Evolutionary conservation across 2,113 vertebrate species (phyloP), one percentile per base, ranked within the genome.

Genomic region (Urocynchramus pylzowi): DNA sequence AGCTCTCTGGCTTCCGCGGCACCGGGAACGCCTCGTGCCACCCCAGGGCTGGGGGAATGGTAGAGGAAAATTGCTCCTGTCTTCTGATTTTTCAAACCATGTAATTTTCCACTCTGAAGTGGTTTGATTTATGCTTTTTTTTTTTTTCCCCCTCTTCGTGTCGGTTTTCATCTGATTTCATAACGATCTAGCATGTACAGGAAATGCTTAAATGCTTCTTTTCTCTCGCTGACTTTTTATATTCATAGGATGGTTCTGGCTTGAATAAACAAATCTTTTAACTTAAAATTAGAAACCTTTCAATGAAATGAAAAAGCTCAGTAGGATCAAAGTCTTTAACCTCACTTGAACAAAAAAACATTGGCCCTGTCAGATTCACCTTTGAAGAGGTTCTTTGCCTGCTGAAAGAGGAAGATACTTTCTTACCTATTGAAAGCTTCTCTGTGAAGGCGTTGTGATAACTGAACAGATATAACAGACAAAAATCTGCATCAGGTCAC

Each of bases 11-110:
- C 42, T 61, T 69, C 63, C 14, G 30, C 0, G 3, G 49, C 45
- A 7, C 12, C 1, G 10, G 27, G n/a, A 6, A 7, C 1, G 2
- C 35, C 70, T 53, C 4, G 0, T 19, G 57, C 0, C 2, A 4
- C 6, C 17, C 31, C 37, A 20, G 47, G 53, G 42, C 61, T 28
- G 44, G 19, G 56, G 13, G 3, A 49, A 41, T 59, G 75, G 26
- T 8, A 45, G 22, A 64, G 75, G 42, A 69, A 77, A 94, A 83
- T 53, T 35, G 28, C 35, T 79, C 27, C 49, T 82, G 53, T 64
- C 84, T 82, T 57, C 84, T 87, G 17, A 60, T 89, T 90, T 88
- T 90, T 80, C 61, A 69, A 70, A 67, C 47, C 27, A 3, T 57
- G 56, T 92, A 67, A 84, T 94, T 96, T 91, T 90, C 82, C 2